Evolutionary conservation across 2,888 invertebrate species (phyloP).

Genomic region (Venusia cambrica): DNA sequence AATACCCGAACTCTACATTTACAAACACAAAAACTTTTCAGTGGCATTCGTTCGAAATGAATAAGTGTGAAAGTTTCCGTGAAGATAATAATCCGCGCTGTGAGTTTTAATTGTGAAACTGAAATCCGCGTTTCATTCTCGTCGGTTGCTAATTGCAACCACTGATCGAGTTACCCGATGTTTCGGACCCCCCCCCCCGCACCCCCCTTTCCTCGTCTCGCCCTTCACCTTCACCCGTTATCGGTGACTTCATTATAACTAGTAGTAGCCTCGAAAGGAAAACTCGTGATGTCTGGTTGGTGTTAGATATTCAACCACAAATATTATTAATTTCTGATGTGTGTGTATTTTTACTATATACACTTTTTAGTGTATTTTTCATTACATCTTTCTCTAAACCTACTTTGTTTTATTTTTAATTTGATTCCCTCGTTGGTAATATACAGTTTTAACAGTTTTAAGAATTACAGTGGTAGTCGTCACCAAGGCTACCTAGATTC

Average conservation of each 20-base stretch:
- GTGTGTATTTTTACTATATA: too few relatives aligned
- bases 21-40: constrained; percentile 33
- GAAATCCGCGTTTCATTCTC: constrained; percentile 30
- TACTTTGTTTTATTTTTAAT: too few relatives aligned
- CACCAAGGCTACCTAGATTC: too few relatives aligned
- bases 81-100: constrained; percentile 41
- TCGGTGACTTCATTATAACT: constrained; percentile 25
- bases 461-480: too few relatives aligned
- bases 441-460: too few relatives aligned
- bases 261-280: constrained; percentile 13
- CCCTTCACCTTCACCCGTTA: constrained; percentile 12
- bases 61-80: constrained; percentile 37
- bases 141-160: constrained; percentile 39
- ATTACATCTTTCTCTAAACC: too few relatives aligned
- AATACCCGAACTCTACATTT: constrained; percentile 31
- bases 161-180: constrained; percentile 33
- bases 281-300: too few relatives aligned
- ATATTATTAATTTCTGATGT: too few relatives aligned
- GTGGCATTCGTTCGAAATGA: constrained; percentile 35
- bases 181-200: constrained; percentile 14
- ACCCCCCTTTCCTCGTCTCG: neutral
- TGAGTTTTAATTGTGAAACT: constrained; percentile 46
- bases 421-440: too few relatives aligned
- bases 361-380: too few relatives aligned
- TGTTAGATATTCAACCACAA: too few relatives aligned